These are phyloP conservation scores for Atlantisia rogersi DNA, from an alignment of 2,113 vertebrate species.

Conservation along the genomic window DNA sequence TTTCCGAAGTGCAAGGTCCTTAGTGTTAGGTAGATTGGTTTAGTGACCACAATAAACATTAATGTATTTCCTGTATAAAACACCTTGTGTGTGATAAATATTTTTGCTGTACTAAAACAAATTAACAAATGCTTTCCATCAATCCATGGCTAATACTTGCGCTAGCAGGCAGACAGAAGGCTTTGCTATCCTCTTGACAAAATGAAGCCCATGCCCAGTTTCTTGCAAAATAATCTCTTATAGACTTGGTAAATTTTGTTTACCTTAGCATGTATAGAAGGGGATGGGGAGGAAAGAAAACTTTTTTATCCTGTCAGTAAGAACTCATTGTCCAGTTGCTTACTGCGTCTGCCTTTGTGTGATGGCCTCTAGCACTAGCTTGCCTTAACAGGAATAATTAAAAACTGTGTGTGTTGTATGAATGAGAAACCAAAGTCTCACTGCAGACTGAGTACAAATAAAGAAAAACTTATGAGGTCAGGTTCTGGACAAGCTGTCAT, in stretches of 20 bases:
- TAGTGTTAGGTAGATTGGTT: not conserved
- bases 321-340: not conserved
- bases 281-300: not conserved
- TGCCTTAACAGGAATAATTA: not conserved
- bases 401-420: not conserved
- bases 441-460: not conserved
- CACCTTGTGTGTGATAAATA: not conserved
- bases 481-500: not conserved
- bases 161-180: not conserved
- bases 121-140: not conserved
- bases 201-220: not conserved
- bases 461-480: not conserved
- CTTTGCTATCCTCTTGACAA: not conserved
- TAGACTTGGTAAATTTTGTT: not conserved
- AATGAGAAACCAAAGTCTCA: not conserved
- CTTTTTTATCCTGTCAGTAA: not conserved
- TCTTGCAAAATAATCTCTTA: slow-evolving; percentile 13
- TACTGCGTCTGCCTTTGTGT: not conserved
- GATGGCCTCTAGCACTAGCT: not conserved
- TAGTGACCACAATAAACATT: not conserved
- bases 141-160: not conserved
- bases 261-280: not conserved
- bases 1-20: not conserved
- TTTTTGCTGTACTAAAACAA: not conserved
- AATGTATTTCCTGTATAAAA: not conserved